These are phyloP conservation scores for Cottus gobio DNA, from an alignment of 2,113 vertebrate genomes.

Conservation along the genomic window DNA sequence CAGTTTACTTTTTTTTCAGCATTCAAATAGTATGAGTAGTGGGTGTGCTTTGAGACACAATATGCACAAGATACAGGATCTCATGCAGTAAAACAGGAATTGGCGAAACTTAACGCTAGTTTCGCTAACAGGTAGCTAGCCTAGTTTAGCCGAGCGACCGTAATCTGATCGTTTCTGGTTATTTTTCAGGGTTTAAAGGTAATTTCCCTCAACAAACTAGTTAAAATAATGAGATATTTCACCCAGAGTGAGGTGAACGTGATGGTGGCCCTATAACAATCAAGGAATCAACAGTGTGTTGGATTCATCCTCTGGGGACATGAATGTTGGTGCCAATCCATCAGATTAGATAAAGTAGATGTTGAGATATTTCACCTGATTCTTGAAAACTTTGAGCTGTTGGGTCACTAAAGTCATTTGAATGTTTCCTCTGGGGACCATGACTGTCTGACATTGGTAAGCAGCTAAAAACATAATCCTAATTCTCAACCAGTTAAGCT, in stretches of 20 bases:
- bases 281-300: background rate
- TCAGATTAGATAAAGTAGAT: background rate
- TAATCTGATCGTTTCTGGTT: background rate
- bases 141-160: background rate
- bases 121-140: background rate
- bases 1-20: conserved; percentile 3
- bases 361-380: background rate
- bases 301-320: background rate
- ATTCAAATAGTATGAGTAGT: conserved; percentile 2
- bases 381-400: background rate
- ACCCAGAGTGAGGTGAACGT: background rate
- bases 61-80: background rate
- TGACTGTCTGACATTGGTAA: background rate
- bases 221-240: background rate
- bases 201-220: background rate
- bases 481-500: background rate
- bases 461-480: background rate
- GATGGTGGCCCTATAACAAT: background rate
- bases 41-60: background rate
- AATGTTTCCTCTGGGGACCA: background rate
- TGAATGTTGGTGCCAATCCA: background rate
- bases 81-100: background rate
- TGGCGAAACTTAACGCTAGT: no score
- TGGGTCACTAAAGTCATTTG: background rate
- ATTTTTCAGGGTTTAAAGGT: background rate